Percentiles rank a stretch among this genome's conserved stretches.
These are phyloP conservation scores for Gorsachius goisagi DNA, from an alignment of 2,113 vertebrate genomes.

Conservation along the genomic window DNA sequence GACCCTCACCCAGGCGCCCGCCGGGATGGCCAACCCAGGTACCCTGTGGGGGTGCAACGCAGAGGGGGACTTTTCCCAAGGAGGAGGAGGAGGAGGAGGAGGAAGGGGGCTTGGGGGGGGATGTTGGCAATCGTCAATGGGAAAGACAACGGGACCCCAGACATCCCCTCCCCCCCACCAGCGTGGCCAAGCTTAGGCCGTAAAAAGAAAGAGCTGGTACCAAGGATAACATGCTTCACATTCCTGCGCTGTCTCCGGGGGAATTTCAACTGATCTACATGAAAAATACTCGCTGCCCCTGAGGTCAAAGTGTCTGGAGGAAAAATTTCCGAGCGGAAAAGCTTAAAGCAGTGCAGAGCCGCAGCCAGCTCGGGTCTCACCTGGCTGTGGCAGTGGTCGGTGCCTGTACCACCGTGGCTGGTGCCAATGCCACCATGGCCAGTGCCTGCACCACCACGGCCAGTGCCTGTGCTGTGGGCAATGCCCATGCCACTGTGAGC, in stretches of 20 bases:
- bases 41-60: rapidly evolving
- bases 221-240: slow-evolving; percentile 29
- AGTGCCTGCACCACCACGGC: neutral
- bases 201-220: slow-evolving; percentile 43
- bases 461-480: rapidly evolving
- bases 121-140: neutral
- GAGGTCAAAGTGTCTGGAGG: slow-evolving; percentile 1
- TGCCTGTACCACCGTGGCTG: too few species aligned
- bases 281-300: neutral
- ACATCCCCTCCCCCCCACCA: neutral
- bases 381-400: neutral
- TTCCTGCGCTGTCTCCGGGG: slow-evolving; percentile 53
- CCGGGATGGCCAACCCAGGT: rapidly evolving
- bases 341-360: neutral
- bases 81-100: neutral
- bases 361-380: neutral
- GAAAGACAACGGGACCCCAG: neutral
- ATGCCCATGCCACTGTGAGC: rapidly evolving
- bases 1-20: neutral
- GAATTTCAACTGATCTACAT: slow-evolving; percentile 25
- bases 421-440: too few species aligned
- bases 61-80: neutral
- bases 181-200: slow-evolving; percentile 3
- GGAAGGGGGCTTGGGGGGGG: neutral
- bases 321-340: neutral